Evolutionary conservation across 2,797 vertebrate genomes (phyloP), one percentile per base, ranked within the genome.

Genomic region (Alcedo quadribrachys): DNA sequence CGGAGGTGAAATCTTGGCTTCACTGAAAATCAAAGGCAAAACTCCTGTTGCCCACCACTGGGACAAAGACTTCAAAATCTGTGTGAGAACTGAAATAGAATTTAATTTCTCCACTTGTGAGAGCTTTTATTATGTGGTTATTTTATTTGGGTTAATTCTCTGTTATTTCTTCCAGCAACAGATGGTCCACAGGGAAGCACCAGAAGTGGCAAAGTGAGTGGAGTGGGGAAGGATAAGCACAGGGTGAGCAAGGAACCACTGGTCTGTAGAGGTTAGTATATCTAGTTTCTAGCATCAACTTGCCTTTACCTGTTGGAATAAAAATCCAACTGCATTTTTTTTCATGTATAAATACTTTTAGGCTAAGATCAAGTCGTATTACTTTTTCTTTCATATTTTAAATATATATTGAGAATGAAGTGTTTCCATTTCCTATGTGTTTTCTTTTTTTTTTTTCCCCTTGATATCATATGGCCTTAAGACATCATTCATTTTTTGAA

Each of bases 131-230:
- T 78, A 77, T 69, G 30, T 68, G 68, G 85, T 93, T 93, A 85
- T 89, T 92, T 93, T 75, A 62, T 91, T 87, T 79, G 21, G 24
- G 46, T 81, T 93, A 94, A 94, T 92, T 93, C 68, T 70, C 69
- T 81, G 68, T 77, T 94, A 81, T 74, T 92, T 93, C 84, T 90
- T 87, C 89, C 87, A 76, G 87, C 92, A 81, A 1, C 24, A n/a
- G 27, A 21, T 6, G 30, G 24, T 46, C 28, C 50, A 7, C 37
- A 15, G 57, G 33, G 45, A 48, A 75, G 24, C 17, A 57, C 12
- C 43, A 67, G 28, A 18, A 51, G 37, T 4, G 30, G 25, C 42
- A 42, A n/a, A 53, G 17, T 21, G 28, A 18, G 17, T 40, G 28
- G 54, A 58, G 25, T 15, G 50, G 25, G 28, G 18, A 74, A 40